Base-by-base conservation (phyloP, 2,888 invertebrate genomes). In the Drosophila atripex region DNA sequence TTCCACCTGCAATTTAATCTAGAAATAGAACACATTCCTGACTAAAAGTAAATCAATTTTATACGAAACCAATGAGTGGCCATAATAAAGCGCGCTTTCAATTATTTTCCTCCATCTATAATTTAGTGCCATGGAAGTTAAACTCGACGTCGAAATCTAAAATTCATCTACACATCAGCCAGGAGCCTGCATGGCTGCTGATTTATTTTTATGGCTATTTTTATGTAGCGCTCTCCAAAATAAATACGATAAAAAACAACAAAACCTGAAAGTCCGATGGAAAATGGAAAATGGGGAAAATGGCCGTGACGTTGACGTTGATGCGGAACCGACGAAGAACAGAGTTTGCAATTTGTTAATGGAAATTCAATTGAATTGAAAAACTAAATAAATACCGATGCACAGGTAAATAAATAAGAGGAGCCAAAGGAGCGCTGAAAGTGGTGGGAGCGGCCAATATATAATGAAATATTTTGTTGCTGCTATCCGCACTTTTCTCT, bases 361-460 rank as follows among this genome's bases (percentile, higher is more conserved):
- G 82, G 82, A 86, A 86, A 77, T 80, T 84, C 73, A 86, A 86
- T 86, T 76, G 74, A 76, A 80, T 71, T 76, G 61, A 59, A 76
- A 82, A 76, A 86, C 80, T 85, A 71, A 80, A 76, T 76, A 80
- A 78, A 85, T 70, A 85, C 55, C 35, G 53, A 55, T 59, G 51
- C 50, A 45, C 54, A 45, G 65, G 71, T 64, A 45, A 43, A 52
- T 47, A 66, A 69, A 58, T 58, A 71, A 60, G 61, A 41, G 8
- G 16, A 14, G 38, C 18, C 12, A 50, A 25, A 12, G 28, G 16
- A 28, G 43, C 43, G 16, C 5, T 21, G 21, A 21, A 43, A 18
- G 21, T 12, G 35, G 25, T 28, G 14, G 49, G 49, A 38, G 35
- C 60, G 53, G 59, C 45, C 57, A 57, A 84, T 68, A 69, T 71